Conservation (phyloP, 2,113 vertebrate species). For the Drymodes brunneopygia region DNA sequence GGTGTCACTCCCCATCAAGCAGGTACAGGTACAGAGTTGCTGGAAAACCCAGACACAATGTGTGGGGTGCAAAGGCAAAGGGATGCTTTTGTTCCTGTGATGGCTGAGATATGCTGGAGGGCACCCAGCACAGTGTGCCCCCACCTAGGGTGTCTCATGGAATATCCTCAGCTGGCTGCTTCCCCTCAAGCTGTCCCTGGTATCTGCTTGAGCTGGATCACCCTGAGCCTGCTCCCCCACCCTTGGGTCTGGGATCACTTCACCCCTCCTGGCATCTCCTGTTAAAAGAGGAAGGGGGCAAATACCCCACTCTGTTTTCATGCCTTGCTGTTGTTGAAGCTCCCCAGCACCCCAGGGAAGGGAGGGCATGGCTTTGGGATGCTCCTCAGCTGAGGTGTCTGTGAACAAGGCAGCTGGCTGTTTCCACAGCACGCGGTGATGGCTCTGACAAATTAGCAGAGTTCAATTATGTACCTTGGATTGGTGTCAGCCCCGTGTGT, state of each 20-base stretch:
- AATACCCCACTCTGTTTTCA: neutral
- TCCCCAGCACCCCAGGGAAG: neutral
- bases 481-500: neutral
- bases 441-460: constrained; percentile 8
- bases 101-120: neutral
- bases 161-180: neutral
- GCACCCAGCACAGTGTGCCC: neutral
- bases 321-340: accelerated
- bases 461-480: constrained; percentile 18
- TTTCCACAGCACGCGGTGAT: neutral
- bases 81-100: neutral
- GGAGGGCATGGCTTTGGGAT: neutral
- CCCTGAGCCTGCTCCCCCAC: accelerated
- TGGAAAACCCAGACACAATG: neutral
- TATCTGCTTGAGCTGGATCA: accelerated
- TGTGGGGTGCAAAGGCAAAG: accelerated
- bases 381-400: neutral
- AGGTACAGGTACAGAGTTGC: neutral
- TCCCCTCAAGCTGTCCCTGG: neutral
- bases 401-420: neutral
- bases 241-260: accelerated
- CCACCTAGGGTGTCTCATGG: neutral
- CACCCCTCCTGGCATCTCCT: neutral
- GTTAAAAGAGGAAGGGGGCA: too few relatives aligned
- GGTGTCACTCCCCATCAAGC: accelerated